These are phyloP conservation scores for Argopecten irradians DNA, from an alignment of 1,140 invertebrate genomes.

Conservation along the genomic window DNA sequence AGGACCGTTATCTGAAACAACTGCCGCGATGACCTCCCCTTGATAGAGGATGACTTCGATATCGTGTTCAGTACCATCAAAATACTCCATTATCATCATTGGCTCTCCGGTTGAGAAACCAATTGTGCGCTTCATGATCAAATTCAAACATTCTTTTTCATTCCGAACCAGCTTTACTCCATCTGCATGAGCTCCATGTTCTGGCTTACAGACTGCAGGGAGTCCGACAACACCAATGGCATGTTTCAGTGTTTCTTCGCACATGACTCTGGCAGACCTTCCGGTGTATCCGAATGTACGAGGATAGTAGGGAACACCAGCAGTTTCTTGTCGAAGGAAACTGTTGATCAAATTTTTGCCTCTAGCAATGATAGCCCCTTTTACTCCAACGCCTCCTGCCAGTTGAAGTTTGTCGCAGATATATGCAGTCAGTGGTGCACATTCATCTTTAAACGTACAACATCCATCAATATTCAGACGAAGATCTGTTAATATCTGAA, in stretches of 20 bases:
- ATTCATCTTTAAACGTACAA: conserved; percentile 36
- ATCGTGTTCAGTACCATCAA: conserved; percentile 46
- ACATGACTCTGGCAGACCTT: background rate
- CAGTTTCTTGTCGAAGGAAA: background rate
- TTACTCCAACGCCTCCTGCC: background rate
- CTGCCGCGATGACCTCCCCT: conserved; percentile 38
- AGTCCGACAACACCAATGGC: background rate
- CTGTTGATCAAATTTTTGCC: background rate
- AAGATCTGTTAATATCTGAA: conserved; percentile 8
- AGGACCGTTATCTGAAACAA: conserved; percentile 48
- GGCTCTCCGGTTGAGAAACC: conserved; percentile 27
- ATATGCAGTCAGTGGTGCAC: conserved; percentile 13
- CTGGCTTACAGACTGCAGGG: conserved; percentile 47
- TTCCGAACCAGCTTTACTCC: conserved; percentile 33
- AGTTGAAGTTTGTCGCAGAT: background rate
- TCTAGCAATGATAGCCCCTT: background rate
- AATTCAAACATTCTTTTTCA: conserved; percentile 25
- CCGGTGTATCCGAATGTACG: conserved; percentile 28
- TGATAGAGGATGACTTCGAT: conserved; percentile 47
- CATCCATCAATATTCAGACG: background rate
- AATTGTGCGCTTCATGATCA: background rate
- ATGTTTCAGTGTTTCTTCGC: background rate
- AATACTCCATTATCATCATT: conserved; percentile 37
- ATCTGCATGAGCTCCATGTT: conserved; percentile 38
- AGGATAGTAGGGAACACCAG: background rate